phyloP scores from a whole-genome alignment of 2,113 vertebrate genomes.

The Serinus canaria region DNA sequence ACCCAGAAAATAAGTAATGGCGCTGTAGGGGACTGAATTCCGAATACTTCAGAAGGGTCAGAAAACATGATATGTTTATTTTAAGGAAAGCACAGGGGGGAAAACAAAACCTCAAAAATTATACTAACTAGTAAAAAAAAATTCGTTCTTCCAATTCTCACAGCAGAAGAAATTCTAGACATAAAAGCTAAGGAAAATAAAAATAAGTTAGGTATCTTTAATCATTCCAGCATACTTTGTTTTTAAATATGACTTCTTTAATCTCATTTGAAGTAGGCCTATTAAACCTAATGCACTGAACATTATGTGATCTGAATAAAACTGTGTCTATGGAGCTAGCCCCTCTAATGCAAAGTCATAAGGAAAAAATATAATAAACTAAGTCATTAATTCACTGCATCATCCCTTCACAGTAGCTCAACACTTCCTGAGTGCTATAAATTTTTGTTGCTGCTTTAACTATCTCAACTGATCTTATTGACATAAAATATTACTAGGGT shows the following conservation, averaged over 20 bases:
- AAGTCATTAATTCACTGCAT: constrained; percentile 6
- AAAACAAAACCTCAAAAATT: neutral
- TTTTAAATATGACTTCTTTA: neutral
- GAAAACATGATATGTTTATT: neutral
- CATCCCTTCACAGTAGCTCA: neutral
- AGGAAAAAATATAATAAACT: constrained; percentile 6
- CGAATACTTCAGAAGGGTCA: neutral
- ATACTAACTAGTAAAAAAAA: neutral
- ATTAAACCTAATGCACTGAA: constrained; percentile 30
- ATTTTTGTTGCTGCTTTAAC: neutral
- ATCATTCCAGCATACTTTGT: neutral
- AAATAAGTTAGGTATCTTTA: neutral
- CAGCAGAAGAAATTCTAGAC: neutral
- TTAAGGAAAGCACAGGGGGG: neutral
- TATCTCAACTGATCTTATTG: neutral
- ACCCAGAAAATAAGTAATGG: neutral
- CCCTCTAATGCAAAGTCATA: neutral
- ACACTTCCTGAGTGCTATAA: neutral
- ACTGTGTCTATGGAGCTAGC: neutral
- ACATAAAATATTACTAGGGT: neutral
- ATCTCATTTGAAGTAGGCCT: neutral
- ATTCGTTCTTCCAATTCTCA: neutral
- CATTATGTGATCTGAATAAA: constrained; percentile 11
- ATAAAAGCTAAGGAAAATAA: neutral
- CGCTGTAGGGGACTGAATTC: neutral